Conservation (phyloP, 2,797 vertebrate species). For the Ataeniobius toweri region DNA sequence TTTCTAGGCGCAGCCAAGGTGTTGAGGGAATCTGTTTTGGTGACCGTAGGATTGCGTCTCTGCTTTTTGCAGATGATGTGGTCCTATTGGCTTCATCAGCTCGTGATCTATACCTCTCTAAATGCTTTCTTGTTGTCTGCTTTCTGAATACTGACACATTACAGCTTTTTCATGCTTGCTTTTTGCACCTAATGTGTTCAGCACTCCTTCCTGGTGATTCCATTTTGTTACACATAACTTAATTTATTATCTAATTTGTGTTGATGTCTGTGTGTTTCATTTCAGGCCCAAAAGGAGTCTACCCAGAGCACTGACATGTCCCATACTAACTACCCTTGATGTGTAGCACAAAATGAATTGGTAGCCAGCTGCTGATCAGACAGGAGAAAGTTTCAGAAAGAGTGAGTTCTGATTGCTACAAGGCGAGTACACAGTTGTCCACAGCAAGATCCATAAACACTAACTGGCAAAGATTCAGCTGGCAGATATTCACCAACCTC, state of each 20-base stretch:
- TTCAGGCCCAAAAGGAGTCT: not conserved
- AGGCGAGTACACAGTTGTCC: conserved; percentile 34
- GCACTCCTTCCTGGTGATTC: not conserved
- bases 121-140: not conserved
- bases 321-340: not conserved
- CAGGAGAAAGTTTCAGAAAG: conserved; percentile 34
- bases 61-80: too few relatives aligned
- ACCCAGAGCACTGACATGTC: too few relatives aligned
- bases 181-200: not conserved
- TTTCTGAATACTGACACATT: not conserved
- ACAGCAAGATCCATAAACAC: conserved; percentile 63
- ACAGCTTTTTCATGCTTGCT: not conserved
- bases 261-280: not conserved
- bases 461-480: conserved; percentile 58
- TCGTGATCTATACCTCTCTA: too few relatives aligned
- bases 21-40: too few relatives aligned
- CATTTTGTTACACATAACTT: not conserved
- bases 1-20: too few relatives aligned
- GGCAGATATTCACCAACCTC: conserved; percentile 48
- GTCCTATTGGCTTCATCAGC: too few relatives aligned
- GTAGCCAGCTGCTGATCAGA: conserved; percentile 18
- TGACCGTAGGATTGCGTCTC: too few relatives aligned
- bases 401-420: conserved; percentile 41
- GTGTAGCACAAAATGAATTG: not conserved
- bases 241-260: not conserved